These are phyloP conservation scores for Seriola dumerili DNA, from an alignment of 2,113 vertebrate genomes.

Conservation along the genomic window DNA sequence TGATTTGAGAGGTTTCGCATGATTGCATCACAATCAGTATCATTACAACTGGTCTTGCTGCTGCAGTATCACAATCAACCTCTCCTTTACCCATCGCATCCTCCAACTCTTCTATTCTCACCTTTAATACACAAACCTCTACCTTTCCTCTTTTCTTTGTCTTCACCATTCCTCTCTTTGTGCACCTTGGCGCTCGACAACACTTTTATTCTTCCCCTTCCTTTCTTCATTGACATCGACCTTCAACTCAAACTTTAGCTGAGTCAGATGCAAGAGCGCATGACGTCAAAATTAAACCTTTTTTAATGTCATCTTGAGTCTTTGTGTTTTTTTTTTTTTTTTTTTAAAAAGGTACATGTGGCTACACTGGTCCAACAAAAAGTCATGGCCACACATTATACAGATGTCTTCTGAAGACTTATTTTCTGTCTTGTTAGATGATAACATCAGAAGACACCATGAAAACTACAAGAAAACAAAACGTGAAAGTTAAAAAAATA, in stretches of 20 bases:
- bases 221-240: not conserved
- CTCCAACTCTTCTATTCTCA: not conserved
- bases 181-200: not conserved
- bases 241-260: not conserved
- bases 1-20: constrained; percentile 29
- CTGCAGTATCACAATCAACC: constrained; percentile 9
- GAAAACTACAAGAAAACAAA: too few relatives aligned
- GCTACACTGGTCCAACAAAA: too few relatives aligned
- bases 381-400: too few relatives aligned
- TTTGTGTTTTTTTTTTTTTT: too few relatives aligned
- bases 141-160: not conserved
- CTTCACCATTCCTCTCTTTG: not conserved
- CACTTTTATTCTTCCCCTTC: not conserved
- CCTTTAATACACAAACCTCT: not conserved
- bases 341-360: too few relatives aligned
- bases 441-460: too few relatives aligned
- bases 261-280: not conserved
- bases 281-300: not conserved
- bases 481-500: too few relatives aligned
- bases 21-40: constrained; percentile 47
- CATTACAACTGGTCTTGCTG: not conserved
- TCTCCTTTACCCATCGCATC: not conserved
- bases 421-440: too few relatives aligned
- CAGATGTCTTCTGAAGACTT: too few relatives aligned
- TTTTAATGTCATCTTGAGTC: not conserved